Base-by-base conservation (phyloP, 2,113 vertebrate genomes). In the Chionomys nivalis region DNA sequence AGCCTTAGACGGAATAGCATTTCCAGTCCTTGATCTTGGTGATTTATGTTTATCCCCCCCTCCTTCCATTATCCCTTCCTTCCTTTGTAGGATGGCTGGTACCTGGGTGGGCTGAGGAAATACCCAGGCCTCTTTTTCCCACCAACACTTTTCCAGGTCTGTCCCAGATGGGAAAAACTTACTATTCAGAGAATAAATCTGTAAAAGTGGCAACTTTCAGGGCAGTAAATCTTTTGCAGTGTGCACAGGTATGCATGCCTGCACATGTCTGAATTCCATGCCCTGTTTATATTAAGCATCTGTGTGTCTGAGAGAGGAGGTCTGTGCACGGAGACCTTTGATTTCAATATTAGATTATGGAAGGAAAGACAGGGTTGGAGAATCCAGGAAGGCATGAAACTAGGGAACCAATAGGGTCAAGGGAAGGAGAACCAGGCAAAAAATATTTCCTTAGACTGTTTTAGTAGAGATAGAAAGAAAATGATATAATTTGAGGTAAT, bases 101-200 rank as follows among this genome's bases (percentile, higher is more conserved):
- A 39, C 75, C 65, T 96, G 81, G 61, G 83, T 87, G 91, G 94
- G 73, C 86, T 89, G 82, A 17, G 28, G 11, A 19, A 73, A 66
- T 14, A 49, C 2, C 2, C 47, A 65, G 72, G 26, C 19, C 31
- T 89, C 12, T 72, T 23, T 87, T 87, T 19, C 16, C 23, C 26
- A 24, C 44, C 4, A 44, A 6, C 4, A 4, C 21, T 28, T 28
- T 6, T 92, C 70, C n/a, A 81, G 91, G 11, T 65, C 72, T 63
- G 68, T 91, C 78, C 72, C 81, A 88, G 76, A 82, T 92, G 75
- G 65, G 61, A 68, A 90, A 42, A 63, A 73, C 79, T 91, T 58
- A 68, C 3, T 82, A 89, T 93, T 87, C 95, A 78, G 89, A 93
- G 91, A 94, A 91, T 96, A 92, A 89, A 89, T 95, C 91, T 89